Base-by-base conservation (phyloP, 2,113 vertebrate species). In the Eurystomus gularis region DNA sequence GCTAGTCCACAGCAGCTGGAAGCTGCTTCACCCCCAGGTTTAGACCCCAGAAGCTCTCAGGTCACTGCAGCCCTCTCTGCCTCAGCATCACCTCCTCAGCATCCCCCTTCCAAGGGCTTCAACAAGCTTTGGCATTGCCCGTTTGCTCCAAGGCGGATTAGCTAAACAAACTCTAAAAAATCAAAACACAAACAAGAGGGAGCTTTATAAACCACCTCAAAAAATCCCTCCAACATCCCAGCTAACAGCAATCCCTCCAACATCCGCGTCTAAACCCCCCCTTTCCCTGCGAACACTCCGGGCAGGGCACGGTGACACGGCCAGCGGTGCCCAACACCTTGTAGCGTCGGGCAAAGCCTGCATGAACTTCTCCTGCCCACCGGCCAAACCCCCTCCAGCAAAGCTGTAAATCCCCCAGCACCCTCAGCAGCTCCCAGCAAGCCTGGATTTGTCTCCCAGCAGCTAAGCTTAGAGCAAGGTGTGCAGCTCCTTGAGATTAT, bases 291-390 rank as follows among this genome's bases (percentile, higher is more conserved):
- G 23, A 18, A 16, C n/a, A n/a, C 73, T 3, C 17, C 3, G 1
- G 6, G n/a, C 35, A 26, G 42, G 42, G 13, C 61, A 18, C 61
- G 4, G 58, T 1, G 4, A 20, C 2, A 0, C 1, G 4, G 25
- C 40, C 65, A 37, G 60, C 3, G 1, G 11, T 40, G 85, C 62
- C 44, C 48, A 31, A 4, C 5, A 3, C 51, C 31, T 35, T 6
- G 18, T n/a, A n/a, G n/a, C n/a, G 28, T 2, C 0, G 7, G 4
- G 26, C 66, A 28, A 12, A 44, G 14, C 64, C 55, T 3, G 4
- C 33, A 39, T 25, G 6, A 18, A 13, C 44, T 15, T 18, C 20
- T 18, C 19, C 48, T 46, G 18, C 70, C 71, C 71, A 11, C 28
- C 87, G 65, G 82, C 54, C 62, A 46, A 72, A 9, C 35, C n/a